phyloP scores from a whole-genome alignment of 2,797 vertebrate genomes.

The Holocentrus rufus region DNA sequence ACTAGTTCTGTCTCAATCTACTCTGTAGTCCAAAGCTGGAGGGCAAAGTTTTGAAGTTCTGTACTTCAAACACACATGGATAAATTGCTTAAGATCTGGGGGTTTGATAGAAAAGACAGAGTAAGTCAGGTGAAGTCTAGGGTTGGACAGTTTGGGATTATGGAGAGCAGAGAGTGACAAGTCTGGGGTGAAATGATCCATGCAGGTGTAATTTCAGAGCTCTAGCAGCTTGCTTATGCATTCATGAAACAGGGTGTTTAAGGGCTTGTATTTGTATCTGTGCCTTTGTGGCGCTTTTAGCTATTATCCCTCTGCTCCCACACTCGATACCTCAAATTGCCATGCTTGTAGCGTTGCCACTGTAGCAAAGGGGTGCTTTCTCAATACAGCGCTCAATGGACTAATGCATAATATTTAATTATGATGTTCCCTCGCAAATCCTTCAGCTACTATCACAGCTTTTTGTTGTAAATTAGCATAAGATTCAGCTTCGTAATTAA shows the following conservation, averaged over 20 bases:
- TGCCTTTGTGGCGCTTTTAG: conserved; percentile 35
- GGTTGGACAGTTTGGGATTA: background rate
- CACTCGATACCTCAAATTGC: conserved; percentile 6
- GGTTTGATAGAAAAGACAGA: background rate
- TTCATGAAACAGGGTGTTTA: conserved; percentile 48
- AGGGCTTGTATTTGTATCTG: conserved; percentile 24
- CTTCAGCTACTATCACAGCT: background rate
- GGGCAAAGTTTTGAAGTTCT: background rate
- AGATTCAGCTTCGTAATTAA: background rate
- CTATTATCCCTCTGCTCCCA: conserved; percentile 28
- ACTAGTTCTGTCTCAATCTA: background rate
- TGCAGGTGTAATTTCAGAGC: conserved; percentile 67
- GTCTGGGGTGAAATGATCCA: conserved; percentile 16
- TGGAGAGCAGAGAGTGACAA: conserved; percentile 12
- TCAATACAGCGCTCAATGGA: conserved; percentile 34
- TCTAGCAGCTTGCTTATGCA: conserved; percentile 54
- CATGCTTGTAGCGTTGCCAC: conserved; percentile 31
- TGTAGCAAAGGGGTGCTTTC: conserved; percentile 17
- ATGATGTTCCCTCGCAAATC: conserved; percentile 13
- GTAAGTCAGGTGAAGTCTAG: background rate
- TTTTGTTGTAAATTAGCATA: conserved; percentile 14
- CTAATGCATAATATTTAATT: conserved; percentile 28
- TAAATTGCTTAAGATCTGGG: no score
- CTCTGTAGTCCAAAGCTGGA: background rate
- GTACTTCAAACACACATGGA: no score